phyloP scores from a whole-genome alignment of 2,113 vertebrate species.

The Lepisosteus oculatus region DNA sequence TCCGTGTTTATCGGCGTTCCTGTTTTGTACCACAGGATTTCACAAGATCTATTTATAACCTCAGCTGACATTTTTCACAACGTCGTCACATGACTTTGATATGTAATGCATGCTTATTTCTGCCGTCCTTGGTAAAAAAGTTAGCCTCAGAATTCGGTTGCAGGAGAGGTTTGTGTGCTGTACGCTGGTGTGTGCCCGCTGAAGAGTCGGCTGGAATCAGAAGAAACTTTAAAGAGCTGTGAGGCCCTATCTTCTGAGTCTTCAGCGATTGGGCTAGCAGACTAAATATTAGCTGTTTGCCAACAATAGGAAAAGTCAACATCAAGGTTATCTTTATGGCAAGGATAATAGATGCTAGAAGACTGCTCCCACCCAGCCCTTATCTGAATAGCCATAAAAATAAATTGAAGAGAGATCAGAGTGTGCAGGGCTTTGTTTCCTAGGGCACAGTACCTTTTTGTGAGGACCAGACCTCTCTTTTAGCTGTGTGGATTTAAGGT shows the following conservation, averaged over 20 bases:
- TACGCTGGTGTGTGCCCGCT: no score
- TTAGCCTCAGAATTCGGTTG: no score
- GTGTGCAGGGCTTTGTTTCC: neutral
- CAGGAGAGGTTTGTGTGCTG: no score
- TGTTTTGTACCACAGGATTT: no score
- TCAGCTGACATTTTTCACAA: no score
- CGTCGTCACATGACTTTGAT: no score
- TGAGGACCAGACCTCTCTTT: neutral
- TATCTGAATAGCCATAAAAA: neutral
- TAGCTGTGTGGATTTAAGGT: neutral
- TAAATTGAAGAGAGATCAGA: neutral
- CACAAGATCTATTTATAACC: no score
- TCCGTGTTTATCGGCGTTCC: no score
- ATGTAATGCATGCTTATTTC: no score
- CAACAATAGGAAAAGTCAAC: conserved; percentile 11
- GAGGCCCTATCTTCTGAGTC: conserved; percentile 20
- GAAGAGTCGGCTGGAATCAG: no score
- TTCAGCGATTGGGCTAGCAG: neutral
- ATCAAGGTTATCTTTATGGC: conserved; percentile 3
- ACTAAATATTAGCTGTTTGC: conserved; percentile 10
- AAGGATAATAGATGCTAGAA: neutral
- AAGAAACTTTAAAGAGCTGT: conserved; percentile 29
- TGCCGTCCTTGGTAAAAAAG: no score
- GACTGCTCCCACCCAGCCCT: neutral
- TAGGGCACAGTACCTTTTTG: neutral